Evolutionary conservation across 2,888 invertebrate genomes (phyloP).

Genomic region (Latheticus oryzae): DNA sequence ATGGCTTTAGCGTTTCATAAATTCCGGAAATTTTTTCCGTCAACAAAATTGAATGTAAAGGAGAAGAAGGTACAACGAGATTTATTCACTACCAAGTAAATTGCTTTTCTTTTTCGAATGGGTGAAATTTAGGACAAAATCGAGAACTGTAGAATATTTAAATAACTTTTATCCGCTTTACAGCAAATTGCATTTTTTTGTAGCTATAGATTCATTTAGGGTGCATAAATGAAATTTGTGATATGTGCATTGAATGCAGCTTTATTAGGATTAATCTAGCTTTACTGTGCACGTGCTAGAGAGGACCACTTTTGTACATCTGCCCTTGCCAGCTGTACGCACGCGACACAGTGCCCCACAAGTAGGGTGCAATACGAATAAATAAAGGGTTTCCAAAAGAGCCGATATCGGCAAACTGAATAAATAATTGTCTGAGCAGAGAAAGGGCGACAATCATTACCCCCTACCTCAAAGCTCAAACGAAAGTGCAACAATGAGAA

Average conservation of each 20-base stretch:
- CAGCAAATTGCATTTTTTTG: too few relatives aligned
- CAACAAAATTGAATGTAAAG: slow-evolving; percentile 16
- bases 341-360: slow-evolving; percentile 45
- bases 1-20: slow-evolving; percentile 25
- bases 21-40: slow-evolving; percentile 13
- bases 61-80: slow-evolving; percentile 16
- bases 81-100: slow-evolving; percentile 29
- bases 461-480: too few relatives aligned
- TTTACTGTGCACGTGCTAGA: slow-evolving; percentile 35
- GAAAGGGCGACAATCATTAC: slow-evolving; percentile 20
- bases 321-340: slow-evolving; percentile 45
- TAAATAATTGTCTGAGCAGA: slow-evolving; percentile 33
- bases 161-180: too few relatives aligned
- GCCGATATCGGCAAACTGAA: slow-evolving; percentile 36
- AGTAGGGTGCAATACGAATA: slow-evolving; percentile 39
- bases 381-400: slow-evolving; percentile 39
- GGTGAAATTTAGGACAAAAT: too few relatives aligned
- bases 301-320: slow-evolving; percentile 44
- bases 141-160: too few relatives aligned
- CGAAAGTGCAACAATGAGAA: too few relatives aligned
- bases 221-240: background rate
- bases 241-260: slow-evolving; percentile 9
- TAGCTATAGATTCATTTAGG: too few relatives aligned
- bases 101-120: slow-evolving; percentile 25
- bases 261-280: slow-evolving; percentile 39